These are phyloP conservation scores for Tinamus major DNA, from an alignment of 2,797 vertebrate genomes.

Conservation along the genomic window DNA sequence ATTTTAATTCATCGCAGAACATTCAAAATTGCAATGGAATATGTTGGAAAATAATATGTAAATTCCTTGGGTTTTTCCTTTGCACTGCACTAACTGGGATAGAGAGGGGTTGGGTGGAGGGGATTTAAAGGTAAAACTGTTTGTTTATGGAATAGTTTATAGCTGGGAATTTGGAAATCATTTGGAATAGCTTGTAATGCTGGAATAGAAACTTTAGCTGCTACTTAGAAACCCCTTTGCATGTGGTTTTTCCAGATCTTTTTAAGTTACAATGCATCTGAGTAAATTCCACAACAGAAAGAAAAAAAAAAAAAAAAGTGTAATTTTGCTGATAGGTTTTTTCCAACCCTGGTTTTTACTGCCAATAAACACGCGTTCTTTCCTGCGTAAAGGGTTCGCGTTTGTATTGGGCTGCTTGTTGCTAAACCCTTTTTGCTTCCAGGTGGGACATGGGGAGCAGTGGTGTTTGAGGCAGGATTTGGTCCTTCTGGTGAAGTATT, in stretches of 20 bases:
- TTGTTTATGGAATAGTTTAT: slow-evolving; percentile 14
- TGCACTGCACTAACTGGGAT: slow-evolving; percentile 62
- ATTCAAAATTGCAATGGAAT: neutral
- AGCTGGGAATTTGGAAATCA: slow-evolving; percentile 19
- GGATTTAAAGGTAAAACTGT: slow-evolving; percentile 15
- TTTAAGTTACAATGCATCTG: slow-evolving; percentile 77
- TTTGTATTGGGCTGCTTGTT: fast-evolving
- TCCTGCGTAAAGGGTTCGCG: slow-evolving; percentile 53
- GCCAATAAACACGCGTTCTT: slow-evolving; percentile 88
- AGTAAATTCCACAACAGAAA: slow-evolving; percentile 69
- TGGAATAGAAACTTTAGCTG: slow-evolving; percentile 71
- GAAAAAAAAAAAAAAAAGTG: slow-evolving; percentile 78
- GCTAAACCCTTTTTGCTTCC: neutral
- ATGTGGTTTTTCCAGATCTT: slow-evolving; percentile 83
- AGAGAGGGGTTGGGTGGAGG: neutral
- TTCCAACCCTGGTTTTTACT: slow-evolving; percentile 79
- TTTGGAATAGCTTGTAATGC: slow-evolving; percentile 44
- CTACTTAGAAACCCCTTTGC: slow-evolving; percentile 84
- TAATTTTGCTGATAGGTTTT: slow-evolving; percentile 81
- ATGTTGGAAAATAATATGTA: slow-evolving; percentile 58
- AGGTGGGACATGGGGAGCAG: neutral
- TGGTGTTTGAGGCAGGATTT: fast-evolving
- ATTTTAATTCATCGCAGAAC: slow-evolving; percentile 57
- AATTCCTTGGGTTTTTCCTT: slow-evolving; percentile 63
- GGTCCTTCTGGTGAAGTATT: neutral